phyloP scores from a whole-genome alignment of 2,113 vertebrate species.

The Lonchura striata region DNA sequence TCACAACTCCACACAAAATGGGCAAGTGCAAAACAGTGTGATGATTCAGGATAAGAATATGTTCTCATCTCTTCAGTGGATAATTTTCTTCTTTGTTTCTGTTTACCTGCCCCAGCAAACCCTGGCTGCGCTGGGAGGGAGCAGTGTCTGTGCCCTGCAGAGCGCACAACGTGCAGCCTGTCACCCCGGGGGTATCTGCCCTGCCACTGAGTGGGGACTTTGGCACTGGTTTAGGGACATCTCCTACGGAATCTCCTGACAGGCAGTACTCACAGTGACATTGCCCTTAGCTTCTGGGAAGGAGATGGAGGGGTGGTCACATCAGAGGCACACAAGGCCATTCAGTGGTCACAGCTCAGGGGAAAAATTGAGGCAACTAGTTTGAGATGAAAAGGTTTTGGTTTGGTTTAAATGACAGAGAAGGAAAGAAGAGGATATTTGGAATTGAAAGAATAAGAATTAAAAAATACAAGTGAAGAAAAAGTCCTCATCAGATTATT shows the following conservation, averaged over 20 bases:
- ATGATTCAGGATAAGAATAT: neutral
- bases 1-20: neutral
- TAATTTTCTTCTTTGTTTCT: neutral
- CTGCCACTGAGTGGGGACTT: neutral
- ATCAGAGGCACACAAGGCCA: neutral
- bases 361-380: neutral
- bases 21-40: neutral
- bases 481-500: neutral
- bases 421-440: neutral
- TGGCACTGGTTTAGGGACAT: accelerated
- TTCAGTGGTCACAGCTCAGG: neutral
- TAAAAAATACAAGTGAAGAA: neutral
- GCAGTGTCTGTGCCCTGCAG: too few species aligned
- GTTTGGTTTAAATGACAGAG: neutral
- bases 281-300: neutral
- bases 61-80: neutral
- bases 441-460: neutral
- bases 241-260: neutral
- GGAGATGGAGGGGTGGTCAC: neutral
- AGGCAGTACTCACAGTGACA: accelerated
- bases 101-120: neutral
- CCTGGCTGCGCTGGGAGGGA: neutral
- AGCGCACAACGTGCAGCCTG: accelerated
- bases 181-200: neutral
- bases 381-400: neutral